Percentiles rank a stretch among this genome's conserved stretches.
These are phyloP conservation scores for Altica lythri DNA, from an alignment of 2,888 invertebrate genomes.

Conservation along the genomic window DNA sequence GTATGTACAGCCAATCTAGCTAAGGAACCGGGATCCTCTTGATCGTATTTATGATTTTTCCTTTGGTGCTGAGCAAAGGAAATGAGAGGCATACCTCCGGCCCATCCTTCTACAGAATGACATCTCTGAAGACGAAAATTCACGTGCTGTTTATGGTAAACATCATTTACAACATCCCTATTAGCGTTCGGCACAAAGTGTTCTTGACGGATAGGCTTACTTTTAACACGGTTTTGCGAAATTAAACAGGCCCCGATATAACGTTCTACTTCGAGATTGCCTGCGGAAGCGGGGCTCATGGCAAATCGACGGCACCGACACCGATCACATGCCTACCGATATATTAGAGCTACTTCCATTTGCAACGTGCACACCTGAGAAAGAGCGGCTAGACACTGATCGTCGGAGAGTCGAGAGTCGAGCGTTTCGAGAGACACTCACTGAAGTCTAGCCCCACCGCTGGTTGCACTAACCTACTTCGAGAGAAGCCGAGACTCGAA, in stretches of 20 bases:
- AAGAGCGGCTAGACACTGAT: slow-evolving; percentile 7
- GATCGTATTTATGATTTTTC: slow-evolving; percentile 31
- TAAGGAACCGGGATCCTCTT: slow-evolving; percentile 61
- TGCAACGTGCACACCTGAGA: not conserved
- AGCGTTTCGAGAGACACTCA: slow-evolving; percentile 5
- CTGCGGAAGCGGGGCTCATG: slow-evolving; percentile 77
- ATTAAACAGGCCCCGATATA: slow-evolving; percentile 69
- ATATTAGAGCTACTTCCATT: not conserved
- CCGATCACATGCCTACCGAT: slow-evolving; percentile 40
- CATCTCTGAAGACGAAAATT: slow-evolving; percentile 46
- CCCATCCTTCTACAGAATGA: slow-evolving; percentile 69
- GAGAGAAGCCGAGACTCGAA: slow-evolving; percentile 43
- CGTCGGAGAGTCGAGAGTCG: slow-evolving; percentile 11
- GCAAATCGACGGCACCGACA: slow-evolving; percentile 50
- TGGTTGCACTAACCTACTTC: slow-evolving; percentile 57
- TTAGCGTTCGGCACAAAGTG: slow-evolving; percentile 25
- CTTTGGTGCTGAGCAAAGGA: slow-evolving; percentile 70
- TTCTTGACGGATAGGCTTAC: slow-evolving; percentile 18
- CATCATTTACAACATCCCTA: slow-evolving; percentile 43
- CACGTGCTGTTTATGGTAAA: slow-evolving; percentile 28
- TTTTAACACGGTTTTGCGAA: slow-evolving; percentile 42
- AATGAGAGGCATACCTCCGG: slow-evolving; percentile 76
- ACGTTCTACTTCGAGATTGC: slow-evolving; percentile 65
- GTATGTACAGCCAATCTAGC: slow-evolving; percentile 81
- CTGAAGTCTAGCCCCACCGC: slow-evolving; percentile 24